A percentile compares a stretch with the other conserved stretches of the same genome.
Evolutionary conservation across 2,113 vertebrate species (phyloP).

Genomic region (Chlamydotis undulata): DNA sequence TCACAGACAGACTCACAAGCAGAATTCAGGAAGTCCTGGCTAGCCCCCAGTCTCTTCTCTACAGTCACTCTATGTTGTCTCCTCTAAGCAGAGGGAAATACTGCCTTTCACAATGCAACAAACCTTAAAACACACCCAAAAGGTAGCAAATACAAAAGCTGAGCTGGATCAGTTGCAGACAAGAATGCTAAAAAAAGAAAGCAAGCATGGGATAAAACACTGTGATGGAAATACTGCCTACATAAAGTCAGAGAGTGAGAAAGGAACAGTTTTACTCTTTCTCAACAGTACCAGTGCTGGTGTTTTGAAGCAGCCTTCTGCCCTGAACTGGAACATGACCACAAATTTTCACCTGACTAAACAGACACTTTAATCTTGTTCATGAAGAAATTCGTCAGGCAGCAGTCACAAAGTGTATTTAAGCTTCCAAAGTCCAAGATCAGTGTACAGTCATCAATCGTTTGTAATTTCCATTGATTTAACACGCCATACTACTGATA

Average conservation of each 20-base stretch:
- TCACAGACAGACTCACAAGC: not conserved
- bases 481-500: not conserved
- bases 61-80: accelerated
- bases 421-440: not conserved
- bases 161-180: not conserved
- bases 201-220: not conserved
- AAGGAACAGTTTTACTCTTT: not conserved
- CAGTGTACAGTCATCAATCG: accelerated
- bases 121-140: not conserved
- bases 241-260: not conserved
- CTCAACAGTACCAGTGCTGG: not conserved
- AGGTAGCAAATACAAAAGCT: not conserved
- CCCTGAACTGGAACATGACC: not conserved
- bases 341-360: not conserved
- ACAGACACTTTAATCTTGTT: not conserved
- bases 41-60: not conserved
- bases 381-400: not conserved
- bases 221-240: not conserved
- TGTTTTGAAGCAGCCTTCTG: not conserved
- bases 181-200: not conserved
- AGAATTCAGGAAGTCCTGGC: not conserved
- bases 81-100: not conserved
- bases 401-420: not conserved
- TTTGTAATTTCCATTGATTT: not conserved
- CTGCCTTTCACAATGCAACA: not conserved